Evolutionary conservation across 2,797 vertebrate genomes (phyloP).

Genomic region (Acanthurus lineatus): DNA sequence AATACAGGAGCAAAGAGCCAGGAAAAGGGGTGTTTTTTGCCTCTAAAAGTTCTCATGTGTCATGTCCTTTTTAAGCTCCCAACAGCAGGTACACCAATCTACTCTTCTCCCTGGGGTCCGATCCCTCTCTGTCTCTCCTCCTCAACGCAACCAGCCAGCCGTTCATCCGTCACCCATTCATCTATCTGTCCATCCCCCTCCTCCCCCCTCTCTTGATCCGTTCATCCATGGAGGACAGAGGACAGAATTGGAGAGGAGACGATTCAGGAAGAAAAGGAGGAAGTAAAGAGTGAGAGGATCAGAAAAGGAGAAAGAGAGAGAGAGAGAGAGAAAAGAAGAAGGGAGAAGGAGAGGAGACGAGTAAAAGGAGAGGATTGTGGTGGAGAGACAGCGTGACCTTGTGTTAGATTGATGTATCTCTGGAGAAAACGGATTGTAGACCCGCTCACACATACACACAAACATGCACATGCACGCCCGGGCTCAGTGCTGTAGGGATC

Average conservation of each 20-base stretch:
- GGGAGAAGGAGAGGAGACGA: slow-evolving; percentile 26
- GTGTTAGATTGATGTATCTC: slow-evolving; percentile 81
- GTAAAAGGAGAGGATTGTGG: slow-evolving; percentile 48
- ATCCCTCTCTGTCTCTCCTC: slow-evolving; percentile 67
- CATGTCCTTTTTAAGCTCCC: slow-evolving; percentile 79
- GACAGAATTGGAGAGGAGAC: slow-evolving; percentile 38
- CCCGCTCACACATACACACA: slow-evolving; percentile 32
- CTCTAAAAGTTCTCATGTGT: slow-evolving; percentile 56
- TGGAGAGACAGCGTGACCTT: slow-evolving; percentile 72
- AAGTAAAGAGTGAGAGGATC: not conserved
- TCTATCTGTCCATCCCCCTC: slow-evolving; percentile 49
- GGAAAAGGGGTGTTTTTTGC: slow-evolving; percentile 21
- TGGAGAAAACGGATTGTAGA: slow-evolving; percentile 71
- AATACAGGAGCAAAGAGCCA: slow-evolving; percentile 29
- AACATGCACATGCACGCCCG: slow-evolving; percentile 2
- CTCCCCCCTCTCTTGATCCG: slow-evolving; percentile 30
- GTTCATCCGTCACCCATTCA: slow-evolving; percentile 74
- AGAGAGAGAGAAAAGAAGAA: slow-evolving; percentile 10
- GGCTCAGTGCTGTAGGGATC: slow-evolving; percentile 64
- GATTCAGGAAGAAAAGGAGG: slow-evolving; percentile 13
- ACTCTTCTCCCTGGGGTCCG: slow-evolving; percentile 62
- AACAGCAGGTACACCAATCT: slow-evolving; percentile 76
- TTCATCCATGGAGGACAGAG: slow-evolving; percentile 73
- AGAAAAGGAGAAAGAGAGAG: not conserved
- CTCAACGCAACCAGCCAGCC: slow-evolving; percentile 50